These are phyloP conservation scores for Silurus asotus DNA, from an alignment of 2,113 vertebrate species.

Conservation along the genomic window DNA sequence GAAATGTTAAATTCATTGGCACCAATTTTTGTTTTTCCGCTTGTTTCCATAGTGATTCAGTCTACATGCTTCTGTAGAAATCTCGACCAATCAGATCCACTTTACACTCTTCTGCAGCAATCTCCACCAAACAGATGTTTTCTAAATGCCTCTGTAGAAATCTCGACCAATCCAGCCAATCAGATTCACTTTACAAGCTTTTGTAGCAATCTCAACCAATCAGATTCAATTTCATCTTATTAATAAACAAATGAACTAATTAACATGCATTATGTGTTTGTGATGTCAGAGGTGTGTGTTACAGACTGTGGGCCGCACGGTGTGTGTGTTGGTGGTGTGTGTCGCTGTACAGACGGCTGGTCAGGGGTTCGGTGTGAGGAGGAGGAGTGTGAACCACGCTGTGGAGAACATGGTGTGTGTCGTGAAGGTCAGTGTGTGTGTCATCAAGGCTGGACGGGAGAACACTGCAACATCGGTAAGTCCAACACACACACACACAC, in stretches of 20 bases:
- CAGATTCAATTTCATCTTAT: neutral
- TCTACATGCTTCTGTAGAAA: neutral
- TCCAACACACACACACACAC: constrained; percentile 33
- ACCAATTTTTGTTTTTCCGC: accelerated
- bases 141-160: neutral
- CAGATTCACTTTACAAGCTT: neutral
- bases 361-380: constrained; percentile 85
- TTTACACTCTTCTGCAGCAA: neutral
- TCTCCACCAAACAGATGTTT: neutral
- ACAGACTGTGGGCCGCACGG: constrained; percentile 89
- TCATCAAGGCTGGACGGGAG: constrained; percentile 96
- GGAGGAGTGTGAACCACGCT: constrained; percentile 92
- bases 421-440: constrained; percentile 96
- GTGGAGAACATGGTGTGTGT: constrained; percentile 92
- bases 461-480: constrained; percentile 97
- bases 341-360: constrained; percentile 97
- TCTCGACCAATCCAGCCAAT: neutral
- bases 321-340: constrained; percentile 85
- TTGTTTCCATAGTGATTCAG: neutral
- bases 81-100: neutral
- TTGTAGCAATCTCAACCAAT: neutral
- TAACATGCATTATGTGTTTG: neutral
- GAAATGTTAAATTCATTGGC: neutral
- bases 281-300: constrained; percentile 82
- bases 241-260: neutral